Evolutionary conservation across 2,797 vertebrate species (phyloP).

Genomic region (Enteromius fasciolatus): DNA sequence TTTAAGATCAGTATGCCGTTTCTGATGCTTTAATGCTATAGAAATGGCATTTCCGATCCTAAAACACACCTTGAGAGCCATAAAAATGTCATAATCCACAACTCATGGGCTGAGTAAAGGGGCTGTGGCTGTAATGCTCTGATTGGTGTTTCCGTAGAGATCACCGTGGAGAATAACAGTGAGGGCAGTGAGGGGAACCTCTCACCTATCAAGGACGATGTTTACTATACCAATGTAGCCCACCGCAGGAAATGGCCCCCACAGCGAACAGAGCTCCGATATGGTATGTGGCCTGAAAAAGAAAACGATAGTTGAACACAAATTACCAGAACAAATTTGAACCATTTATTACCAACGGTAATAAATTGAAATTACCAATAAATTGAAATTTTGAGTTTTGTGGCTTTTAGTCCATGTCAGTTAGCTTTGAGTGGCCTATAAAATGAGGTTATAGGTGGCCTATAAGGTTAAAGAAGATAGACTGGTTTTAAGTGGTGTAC

Average conservation of each 20-base stretch:
- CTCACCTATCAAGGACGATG: constrained; percentile 88
- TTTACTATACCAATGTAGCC: constrained; percentile 90
- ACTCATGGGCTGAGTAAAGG: constrained; percentile 35
- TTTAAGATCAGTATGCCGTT: constrained; percentile 47
- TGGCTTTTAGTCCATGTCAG: background rate
- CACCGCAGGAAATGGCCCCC: constrained; percentile 85
- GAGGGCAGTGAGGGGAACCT: constrained; percentile 93
- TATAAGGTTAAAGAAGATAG: background rate
- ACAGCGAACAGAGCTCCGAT: constrained; percentile 86
- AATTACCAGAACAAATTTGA: constrained; percentile 46
- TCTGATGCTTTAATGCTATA: constrained; percentile 65
- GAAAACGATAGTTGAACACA: constrained; percentile 57
- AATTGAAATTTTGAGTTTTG: background rate
- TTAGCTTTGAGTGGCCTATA: background rate
- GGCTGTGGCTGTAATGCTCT: constrained; percentile 74
- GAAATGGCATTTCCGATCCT: constrained; percentile 42
- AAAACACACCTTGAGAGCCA: constrained; percentile 36
- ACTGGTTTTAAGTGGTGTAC: background rate
- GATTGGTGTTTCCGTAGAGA: constrained; percentile 90
- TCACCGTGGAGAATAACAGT: constrained; percentile 96
- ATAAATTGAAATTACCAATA: no score
- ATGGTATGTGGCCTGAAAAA: constrained; percentile 82
- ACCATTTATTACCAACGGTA: background rate
- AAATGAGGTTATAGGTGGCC: no score
- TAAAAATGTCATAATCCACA: constrained; percentile 44